Percentiles rank a stretch among this genome's conserved stretches.
These are phyloP conservation scores for Timandra comae DNA, from an alignment of 2,888 invertebrate genomes.

Conservation along the genomic window DNA sequence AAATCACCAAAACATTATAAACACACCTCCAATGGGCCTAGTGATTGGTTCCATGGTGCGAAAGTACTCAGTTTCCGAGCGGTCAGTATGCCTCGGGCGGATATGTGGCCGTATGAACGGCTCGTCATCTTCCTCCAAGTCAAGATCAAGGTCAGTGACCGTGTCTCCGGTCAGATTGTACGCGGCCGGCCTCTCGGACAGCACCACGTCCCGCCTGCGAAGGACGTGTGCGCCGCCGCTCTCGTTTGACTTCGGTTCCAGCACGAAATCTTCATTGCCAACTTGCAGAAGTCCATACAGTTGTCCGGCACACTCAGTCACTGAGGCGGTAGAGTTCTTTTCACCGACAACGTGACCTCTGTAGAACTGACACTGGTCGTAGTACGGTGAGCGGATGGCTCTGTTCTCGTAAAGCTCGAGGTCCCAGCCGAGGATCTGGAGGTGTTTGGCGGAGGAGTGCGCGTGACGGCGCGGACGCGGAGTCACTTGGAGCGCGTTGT, in stretches of 20 bases:
- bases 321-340: constrained; percentile 59
- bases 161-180: constrained; percentile 66
- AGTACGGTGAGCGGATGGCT: constrained; percentile 62
- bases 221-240: constrained; percentile 46
- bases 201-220: constrained; percentile 54
- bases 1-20: constrained; percentile 14
- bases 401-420: constrained; percentile 58
- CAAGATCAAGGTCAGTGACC: constrained; percentile 60
- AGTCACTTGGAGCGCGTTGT: constrained; percentile 28
- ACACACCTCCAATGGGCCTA: constrained; percentile 64
- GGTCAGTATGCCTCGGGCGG: constrained; percentile 42
- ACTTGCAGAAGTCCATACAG: constrained; percentile 72
- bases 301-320: constrained; percentile 72
- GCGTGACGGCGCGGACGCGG: constrained; percentile 37
- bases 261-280: constrained; percentile 59
- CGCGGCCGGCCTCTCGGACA: constrained; percentile 45
- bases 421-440: constrained; percentile 60
- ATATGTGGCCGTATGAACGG: constrained; percentile 42
- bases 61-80: constrained; percentile 48
- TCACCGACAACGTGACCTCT: constrained; percentile 55
- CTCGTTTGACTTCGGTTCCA: constrained; percentile 59
- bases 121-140: constrained; percentile 51
- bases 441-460: constrained; percentile 32
- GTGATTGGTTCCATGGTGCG: constrained; percentile 48
- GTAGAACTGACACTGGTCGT: constrained; percentile 63